Evolutionary conservation across 2,797 vertebrate genomes (phyloP).

Genomic region (Anolis apletophallus): DNA sequence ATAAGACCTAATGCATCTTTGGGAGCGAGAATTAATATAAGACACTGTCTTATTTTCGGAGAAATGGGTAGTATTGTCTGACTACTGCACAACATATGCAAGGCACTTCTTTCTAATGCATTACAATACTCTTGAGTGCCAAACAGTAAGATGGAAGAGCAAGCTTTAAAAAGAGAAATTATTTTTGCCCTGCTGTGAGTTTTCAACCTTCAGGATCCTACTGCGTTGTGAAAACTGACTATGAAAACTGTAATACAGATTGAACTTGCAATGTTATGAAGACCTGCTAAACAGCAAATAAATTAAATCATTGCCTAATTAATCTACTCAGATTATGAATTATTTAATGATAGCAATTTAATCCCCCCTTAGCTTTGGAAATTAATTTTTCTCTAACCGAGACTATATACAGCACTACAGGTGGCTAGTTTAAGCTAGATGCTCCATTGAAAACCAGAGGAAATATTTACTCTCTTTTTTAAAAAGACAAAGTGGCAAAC

Average conservation of each 20-base stretch:
- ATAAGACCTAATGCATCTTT: too few species aligned
- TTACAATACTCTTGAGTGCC: not conserved
- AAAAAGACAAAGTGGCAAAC: conserved; percentile 2
- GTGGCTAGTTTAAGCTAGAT: not conserved
- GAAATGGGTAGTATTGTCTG: not conserved
- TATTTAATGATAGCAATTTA: not conserved
- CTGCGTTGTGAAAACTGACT: not conserved
- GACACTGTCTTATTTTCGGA: too few species aligned
- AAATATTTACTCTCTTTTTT: conserved; percentile 3
- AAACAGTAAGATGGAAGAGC: not conserved
- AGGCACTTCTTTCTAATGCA: not conserved
- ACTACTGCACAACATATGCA: not conserved
- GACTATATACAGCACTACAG: conserved; percentile 4
- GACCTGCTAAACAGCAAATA: not conserved
- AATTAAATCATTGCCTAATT: not conserved
- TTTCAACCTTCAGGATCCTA: not conserved
- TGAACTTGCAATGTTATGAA: not conserved
- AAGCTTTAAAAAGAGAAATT: not conserved
- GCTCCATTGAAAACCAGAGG: not conserved
- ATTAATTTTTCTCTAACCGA: not conserved
- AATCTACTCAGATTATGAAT: not conserved
- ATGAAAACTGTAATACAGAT: not conserved
- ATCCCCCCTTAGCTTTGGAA: conserved; percentile 13
- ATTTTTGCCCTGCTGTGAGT: not conserved
- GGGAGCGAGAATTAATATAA: too few species aligned